Conservation (phyloP, 92 coral and sea anemone genomes). For the Parazoanthus atlanticus region DNA sequence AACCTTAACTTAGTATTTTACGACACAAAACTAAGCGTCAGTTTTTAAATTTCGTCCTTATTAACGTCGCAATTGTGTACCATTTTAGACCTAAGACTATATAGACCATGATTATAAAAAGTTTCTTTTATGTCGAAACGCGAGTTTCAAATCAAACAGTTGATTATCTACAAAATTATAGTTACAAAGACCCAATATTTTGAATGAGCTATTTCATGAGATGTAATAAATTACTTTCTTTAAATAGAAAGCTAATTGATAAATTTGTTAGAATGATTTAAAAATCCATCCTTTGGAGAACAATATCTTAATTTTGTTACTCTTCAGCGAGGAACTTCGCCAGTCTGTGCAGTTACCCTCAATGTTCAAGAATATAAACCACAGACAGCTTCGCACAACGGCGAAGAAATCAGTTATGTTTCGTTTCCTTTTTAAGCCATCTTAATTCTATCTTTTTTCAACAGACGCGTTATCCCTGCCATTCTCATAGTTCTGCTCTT, state of each 20-base stretch:
- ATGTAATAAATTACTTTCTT: slow-evolving; percentile 15
- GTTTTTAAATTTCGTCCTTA: background rate
- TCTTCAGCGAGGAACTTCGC: background rate
- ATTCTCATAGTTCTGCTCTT: background rate
- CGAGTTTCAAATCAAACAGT: background rate
- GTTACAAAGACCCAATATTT: slow-evolving; percentile 1
- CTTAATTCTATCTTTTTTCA: background rate
- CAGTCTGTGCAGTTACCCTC: background rate
- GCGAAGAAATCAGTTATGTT: background rate
- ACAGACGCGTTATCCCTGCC: background rate
- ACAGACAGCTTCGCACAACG: background rate
- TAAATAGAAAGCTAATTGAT: background rate
- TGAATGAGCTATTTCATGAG: background rate
- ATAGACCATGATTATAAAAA: background rate
- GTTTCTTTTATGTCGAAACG: background rate
- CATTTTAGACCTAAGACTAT: background rate
- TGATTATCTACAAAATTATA: slow-evolving; percentile 1
- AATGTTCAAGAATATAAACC: no score
- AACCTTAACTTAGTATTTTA: background rate
- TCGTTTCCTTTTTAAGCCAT: no score
- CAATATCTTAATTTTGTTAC: background rate
- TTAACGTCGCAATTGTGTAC: background rate
- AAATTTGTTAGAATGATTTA: background rate
- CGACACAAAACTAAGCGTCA: background rate
- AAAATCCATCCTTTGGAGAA: background rate